Conservation (phyloP, 1,140 invertebrate genomes). For the Babylonia areolata region DNA sequence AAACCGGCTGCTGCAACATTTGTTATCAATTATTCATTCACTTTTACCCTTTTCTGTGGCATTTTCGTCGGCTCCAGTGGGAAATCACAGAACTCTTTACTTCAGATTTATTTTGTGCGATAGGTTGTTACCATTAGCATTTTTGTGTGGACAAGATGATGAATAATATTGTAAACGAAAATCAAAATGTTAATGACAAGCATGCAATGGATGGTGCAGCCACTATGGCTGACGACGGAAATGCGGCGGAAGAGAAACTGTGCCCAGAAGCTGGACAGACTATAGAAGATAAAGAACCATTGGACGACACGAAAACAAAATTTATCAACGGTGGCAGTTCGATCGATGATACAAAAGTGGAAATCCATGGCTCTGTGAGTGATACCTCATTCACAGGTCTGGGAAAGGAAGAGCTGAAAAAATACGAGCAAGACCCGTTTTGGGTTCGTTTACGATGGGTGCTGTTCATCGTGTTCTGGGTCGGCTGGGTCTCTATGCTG, state of each 20-base stretch:
- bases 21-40: no score
- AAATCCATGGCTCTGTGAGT: conserved; percentile 25
- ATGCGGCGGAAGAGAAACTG: neutral
- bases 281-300: conserved; percentile 31
- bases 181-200: no score
- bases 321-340: conserved; percentile 65
- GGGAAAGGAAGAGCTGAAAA: conserved; percentile 73
- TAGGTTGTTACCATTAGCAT: no score
- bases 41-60: no score
- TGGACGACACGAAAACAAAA: conserved; percentile 67
- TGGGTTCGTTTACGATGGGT: conserved; percentile 73
- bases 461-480: conserved; percentile 74
- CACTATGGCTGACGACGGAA: neutral
- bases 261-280: neutral
- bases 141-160: no score
- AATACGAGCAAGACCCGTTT: conserved; percentile 74
- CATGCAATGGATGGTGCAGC: neutral
- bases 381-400: conserved; percentile 67
- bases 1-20: no score
- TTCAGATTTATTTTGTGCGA: no score
- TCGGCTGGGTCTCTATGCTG: conserved; percentile 76
- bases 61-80: no score
- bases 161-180: no score
- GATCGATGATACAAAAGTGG: conserved; percentile 45
- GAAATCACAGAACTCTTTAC: no score